These are phyloP conservation scores for Myotis planiceps DNA, from an alignment of 2,797 vertebrate species.

Conservation along the genomic window DNA sequence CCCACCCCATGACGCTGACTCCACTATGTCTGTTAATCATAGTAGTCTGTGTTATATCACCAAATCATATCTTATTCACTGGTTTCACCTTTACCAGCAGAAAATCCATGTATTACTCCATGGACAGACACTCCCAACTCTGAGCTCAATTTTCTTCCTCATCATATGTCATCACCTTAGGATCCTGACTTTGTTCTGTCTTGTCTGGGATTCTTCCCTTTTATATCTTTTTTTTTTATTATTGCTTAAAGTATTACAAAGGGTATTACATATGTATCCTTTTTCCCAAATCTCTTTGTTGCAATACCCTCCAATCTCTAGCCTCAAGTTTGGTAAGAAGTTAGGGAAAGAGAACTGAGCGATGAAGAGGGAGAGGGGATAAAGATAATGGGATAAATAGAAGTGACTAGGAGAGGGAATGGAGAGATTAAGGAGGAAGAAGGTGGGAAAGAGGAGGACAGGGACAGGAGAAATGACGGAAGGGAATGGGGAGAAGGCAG, in stretches of 20 bases:
- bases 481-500: not conserved
- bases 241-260: too few relatives aligned
- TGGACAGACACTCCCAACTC: not conserved
- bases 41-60: not conserved
- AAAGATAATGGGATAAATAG: not conserved
- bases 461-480: not conserved
- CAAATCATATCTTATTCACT: constrained; percentile 13
- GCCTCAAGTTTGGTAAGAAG: not conserved
- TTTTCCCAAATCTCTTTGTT: not conserved
- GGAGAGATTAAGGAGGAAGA: not conserved
- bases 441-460: not conserved
- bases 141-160: not conserved
- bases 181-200: not conserved
- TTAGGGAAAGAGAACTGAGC: not conserved
- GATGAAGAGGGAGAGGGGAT: not conserved
- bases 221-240: not conserved
- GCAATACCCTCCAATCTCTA: not conserved
- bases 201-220: not conserved
- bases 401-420: not conserved
- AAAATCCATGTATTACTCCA: not conserved
- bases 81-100: not conserved
- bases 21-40: not conserved
- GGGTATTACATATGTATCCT: too few relatives aligned
- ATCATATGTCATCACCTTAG: not conserved
- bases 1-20: not conserved